Conservation (phyloP, 2,797 vertebrate genomes). For the Thripadectes ignobilis region DNA sequence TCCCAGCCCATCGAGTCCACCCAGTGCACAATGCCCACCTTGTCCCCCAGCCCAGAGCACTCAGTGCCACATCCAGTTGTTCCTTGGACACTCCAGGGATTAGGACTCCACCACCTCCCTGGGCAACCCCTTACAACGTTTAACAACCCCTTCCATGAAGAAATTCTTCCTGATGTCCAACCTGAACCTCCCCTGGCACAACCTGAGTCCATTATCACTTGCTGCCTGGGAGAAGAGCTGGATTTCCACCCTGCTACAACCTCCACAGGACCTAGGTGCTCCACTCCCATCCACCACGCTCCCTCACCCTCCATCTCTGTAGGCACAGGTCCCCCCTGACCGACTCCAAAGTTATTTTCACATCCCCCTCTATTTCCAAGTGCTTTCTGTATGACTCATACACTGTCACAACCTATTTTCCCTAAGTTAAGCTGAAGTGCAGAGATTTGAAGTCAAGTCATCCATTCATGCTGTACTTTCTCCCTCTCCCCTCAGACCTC, state of each 20-base stretch:
- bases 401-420: neutral
- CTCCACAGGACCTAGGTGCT: accelerated
- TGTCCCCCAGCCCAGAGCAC: neutral
- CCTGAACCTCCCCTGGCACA: neutral
- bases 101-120: neutral
- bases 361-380: neutral
- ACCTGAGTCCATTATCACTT: neutral
- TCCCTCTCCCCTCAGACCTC: neutral
- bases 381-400: neutral
- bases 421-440: neutral
- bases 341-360: neutral
- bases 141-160: neutral
- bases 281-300: neutral
- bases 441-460: neutral
- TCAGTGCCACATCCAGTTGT: neutral
- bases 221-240: neutral
- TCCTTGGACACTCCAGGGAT: neutral
- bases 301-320: accelerated
- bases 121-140: neutral
- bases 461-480: neutral
- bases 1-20: neutral
- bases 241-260: neutral
- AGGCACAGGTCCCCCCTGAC: neutral
- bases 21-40: neutral
- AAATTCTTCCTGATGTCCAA: neutral